Conservation (phyloP, 2,888 invertebrate genomes). For the Parnassius mnemosyne region DNA sequence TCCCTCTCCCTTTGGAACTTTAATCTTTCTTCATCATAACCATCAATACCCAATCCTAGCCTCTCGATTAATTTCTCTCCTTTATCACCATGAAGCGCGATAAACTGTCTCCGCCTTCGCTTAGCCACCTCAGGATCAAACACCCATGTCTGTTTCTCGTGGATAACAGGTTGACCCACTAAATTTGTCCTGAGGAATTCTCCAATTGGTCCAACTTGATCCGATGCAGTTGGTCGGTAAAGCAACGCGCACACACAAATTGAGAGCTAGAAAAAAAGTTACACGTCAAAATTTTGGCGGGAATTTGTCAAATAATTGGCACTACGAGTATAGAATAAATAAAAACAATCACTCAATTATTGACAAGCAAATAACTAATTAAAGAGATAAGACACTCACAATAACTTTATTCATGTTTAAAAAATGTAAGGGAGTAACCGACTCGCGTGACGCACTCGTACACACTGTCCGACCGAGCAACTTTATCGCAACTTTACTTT, state of each 20-base stretch:
- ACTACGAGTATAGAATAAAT: too few relatives aligned
- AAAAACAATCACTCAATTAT: not conserved
- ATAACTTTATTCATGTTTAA: conserved; percentile 44
- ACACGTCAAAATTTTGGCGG: conserved; percentile 33
- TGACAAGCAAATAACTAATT: not conserved
- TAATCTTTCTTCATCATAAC: conserved; percentile 78
- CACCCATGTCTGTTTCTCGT: conserved; percentile 79
- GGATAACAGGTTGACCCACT: conserved; percentile 82
- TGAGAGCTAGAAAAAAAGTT: conserved; percentile 52
- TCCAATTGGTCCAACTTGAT: conserved; percentile 51
- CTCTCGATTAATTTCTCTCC: conserved; percentile 84
- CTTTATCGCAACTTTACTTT: conserved; percentile 66
- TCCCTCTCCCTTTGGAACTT: conserved; percentile 76
- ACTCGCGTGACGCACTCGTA: conserved; percentile 35
- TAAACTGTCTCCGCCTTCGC: conserved; percentile 81
- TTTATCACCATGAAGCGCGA: conserved; percentile 81
- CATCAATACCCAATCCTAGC: conserved; percentile 83
- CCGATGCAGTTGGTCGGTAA: conserved; percentile 41
- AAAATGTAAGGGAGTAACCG: conserved; percentile 32
- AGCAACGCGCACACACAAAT: conserved; percentile 44
- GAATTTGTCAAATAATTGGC: conserved; percentile 13
- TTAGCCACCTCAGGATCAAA: conserved; percentile 84
- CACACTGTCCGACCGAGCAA: conserved; percentile 41
- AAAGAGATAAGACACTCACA: conserved; percentile 45
- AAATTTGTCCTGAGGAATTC: conserved; percentile 74